Evolutionary conservation across 2,888 invertebrate species (phyloP).

Genomic region (Leptopilina drosophilae): DNA sequence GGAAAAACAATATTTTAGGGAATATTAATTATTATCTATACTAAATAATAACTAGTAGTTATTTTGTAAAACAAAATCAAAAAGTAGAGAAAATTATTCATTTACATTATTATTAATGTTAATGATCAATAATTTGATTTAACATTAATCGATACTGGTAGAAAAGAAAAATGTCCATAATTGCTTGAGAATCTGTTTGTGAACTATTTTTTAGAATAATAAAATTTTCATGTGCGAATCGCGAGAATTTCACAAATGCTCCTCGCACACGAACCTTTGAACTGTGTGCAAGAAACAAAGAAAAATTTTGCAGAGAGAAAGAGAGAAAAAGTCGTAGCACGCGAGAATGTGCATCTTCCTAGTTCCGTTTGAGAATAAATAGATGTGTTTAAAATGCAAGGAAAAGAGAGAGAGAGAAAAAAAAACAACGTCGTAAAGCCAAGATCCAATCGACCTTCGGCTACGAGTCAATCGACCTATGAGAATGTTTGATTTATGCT

Average conservation of each 20-base stretch:
- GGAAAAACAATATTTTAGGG: too few species aligned
- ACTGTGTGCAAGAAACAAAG: slow-evolving; percentile 37
- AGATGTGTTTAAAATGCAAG: slow-evolving; percentile 63
- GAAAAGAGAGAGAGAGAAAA: slow-evolving; percentile 27
- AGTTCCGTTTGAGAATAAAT: slow-evolving; percentile 46
- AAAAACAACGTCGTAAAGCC: slow-evolving; percentile 53
- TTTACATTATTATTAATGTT: too few species aligned
- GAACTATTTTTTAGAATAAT: slow-evolving; percentile 13
- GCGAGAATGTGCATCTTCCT: slow-evolving; percentile 39
- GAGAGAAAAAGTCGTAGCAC: slow-evolving; percentile 31
- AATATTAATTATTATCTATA: neutral
- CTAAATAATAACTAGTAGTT: too few species aligned
- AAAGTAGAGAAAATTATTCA: too few species aligned
- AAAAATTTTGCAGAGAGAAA: slow-evolving; percentile 29
- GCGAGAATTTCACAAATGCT: slow-evolving; percentile 37
- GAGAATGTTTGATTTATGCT: slow-evolving; percentile 59
- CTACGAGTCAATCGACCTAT: slow-evolving; percentile 63
- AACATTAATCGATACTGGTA: too few species aligned
- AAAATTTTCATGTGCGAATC: slow-evolving; percentile 23
- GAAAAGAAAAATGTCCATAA: too few species aligned
- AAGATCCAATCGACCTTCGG: slow-evolving; percentile 62
- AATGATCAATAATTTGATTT: too few species aligned
- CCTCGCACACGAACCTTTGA: slow-evolving; percentile 23
- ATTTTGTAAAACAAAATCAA: too few species aligned
- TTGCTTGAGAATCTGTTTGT: neutral